Conservation (phyloP, 2,888 invertebrate genomes). For the Metacarcinus magister region DNA sequence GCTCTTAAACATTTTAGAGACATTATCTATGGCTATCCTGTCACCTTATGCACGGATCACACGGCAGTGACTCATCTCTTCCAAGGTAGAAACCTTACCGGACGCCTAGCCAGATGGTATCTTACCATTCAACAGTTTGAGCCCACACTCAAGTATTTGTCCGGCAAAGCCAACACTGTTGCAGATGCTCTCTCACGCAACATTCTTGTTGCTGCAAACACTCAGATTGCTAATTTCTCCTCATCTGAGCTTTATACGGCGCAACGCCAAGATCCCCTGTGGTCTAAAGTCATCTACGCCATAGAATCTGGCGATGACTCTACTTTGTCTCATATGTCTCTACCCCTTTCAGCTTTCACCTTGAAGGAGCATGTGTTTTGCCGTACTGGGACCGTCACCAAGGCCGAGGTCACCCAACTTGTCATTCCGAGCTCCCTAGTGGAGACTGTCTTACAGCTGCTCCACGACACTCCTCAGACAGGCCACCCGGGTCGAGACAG, state of each 20-base stretch:
- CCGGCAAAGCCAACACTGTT: not conserved
- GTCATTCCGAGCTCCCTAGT: not conserved
- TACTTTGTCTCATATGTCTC: not conserved
- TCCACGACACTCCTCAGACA: not conserved
- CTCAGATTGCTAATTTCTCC: not conserved
- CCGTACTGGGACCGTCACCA: not conserved
- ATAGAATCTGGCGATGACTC: conserved; percentile 2
- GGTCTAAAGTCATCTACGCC: not conserved
- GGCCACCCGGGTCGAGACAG: not conserved
- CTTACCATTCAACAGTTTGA: not conserved
- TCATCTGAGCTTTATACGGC: not conserved
- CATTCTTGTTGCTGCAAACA: not conserved
- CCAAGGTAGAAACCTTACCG: not conserved
- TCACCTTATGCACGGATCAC: not conserved
- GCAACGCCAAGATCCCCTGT: not conserved
- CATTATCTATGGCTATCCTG: not conserved
- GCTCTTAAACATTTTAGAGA: conserved; percentile 2
- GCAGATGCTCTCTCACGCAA: not conserved
- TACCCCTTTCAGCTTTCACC: not conserved
- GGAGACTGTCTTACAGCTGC: not conserved
- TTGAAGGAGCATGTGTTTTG: not conserved
- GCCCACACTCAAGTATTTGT: not conserved
- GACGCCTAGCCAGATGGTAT: not conserved
- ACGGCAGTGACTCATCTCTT: not conserved
- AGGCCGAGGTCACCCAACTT: not conserved